A percentile compares a stretch with the other conserved stretches of the same genome.
Conservation (phyloP, 2,797 vertebrate genomes). For the Yasuhikotakia modesta region DNA sequence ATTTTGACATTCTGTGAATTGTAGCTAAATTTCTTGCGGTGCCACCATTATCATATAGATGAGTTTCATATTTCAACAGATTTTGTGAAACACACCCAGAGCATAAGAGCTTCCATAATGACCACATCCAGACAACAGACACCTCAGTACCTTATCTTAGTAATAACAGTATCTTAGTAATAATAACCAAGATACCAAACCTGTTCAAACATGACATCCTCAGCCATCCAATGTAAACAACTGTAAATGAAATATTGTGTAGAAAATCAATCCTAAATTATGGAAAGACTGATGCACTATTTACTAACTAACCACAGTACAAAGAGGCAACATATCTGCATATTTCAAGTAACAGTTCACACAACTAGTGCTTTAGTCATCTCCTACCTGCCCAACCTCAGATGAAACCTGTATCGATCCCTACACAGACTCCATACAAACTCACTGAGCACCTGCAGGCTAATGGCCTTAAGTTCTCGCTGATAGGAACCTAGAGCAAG, state of each 20-base stretch:
- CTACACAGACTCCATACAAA: slow-evolving; percentile 43
- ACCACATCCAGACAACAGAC: too few species aligned
- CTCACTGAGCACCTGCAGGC: slow-evolving; percentile 37
- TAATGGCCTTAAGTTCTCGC: slow-evolving; percentile 35
- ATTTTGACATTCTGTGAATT: too few species aligned
- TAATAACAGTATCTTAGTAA: too few species aligned
- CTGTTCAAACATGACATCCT: too few species aligned
- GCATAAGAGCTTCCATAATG: neutral
- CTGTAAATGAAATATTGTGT: too few species aligned
- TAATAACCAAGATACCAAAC: too few species aligned
- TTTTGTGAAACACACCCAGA: neutral
- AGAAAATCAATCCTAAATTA: too few species aligned
- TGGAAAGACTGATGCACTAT: too few species aligned
- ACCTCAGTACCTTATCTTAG: too few species aligned
- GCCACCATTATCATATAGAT: neutral
- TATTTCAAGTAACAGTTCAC: neutral
- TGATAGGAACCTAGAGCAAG: slow-evolving; percentile 34
- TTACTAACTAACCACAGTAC: neutral
- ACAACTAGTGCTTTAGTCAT: neutral
- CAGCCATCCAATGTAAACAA: too few species aligned
- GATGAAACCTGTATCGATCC: slow-evolving; percentile 25
- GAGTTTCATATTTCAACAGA: neutral
- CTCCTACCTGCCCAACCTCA: slow-evolving; percentile 48
- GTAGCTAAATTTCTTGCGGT: neutral
- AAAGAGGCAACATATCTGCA: neutral